Percentiles rank a stretch among this genome's conserved stretches.
These are phyloP conservation scores for Drosophila nigricruria DNA, from an alignment of 2,888 invertebrate species.

Conservation along the genomic window DNA sequence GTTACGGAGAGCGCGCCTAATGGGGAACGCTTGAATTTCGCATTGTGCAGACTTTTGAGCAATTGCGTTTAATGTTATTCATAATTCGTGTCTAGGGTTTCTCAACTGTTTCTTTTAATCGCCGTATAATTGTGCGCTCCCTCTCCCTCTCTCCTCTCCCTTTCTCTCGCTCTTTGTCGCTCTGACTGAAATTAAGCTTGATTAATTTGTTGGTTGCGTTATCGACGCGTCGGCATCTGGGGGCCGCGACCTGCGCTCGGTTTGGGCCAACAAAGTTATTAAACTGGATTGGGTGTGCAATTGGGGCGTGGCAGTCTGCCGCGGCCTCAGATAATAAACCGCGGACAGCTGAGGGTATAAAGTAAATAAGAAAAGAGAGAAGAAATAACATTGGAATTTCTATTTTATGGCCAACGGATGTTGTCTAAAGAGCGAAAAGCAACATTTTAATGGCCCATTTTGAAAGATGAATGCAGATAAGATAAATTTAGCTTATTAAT, in stretches of 20 bases:
- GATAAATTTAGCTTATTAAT: constrained; percentile 54
- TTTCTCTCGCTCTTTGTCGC: not conserved
- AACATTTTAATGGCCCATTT: constrained; percentile 58
- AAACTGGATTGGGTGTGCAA: constrained; percentile 76
- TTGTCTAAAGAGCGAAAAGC: constrained; percentile 45
- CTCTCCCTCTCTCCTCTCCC: not conserved
- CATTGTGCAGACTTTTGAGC: constrained; percentile 69
- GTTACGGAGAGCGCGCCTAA: constrained; percentile 11
- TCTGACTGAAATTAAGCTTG: constrained; percentile 71
- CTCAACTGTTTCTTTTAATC: constrained; percentile 46
- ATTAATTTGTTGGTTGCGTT: constrained; percentile 72
- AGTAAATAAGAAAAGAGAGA: constrained; percentile 1
- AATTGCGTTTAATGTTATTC: constrained; percentile 80
- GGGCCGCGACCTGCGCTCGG: constrained; percentile 32
- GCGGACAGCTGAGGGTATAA: constrained; percentile 61
- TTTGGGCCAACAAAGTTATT: constrained; percentile 66
- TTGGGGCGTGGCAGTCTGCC: constrained; percentile 63
- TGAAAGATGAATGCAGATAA: constrained; percentile 46
- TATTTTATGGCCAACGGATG: constrained; percentile 62
- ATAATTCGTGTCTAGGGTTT: constrained; percentile 75
- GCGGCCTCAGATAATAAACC: constrained; percentile 61
- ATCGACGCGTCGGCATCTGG: constrained; percentile 70
- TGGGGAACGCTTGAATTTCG: constrained; percentile 39
- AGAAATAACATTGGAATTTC: constrained; percentile 53
- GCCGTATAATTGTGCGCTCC: constrained; percentile 63